Evolutionary conservation across 2,797 vertebrate species (phyloP).

Genomic region (Pangasius mekongensis): DNA sequence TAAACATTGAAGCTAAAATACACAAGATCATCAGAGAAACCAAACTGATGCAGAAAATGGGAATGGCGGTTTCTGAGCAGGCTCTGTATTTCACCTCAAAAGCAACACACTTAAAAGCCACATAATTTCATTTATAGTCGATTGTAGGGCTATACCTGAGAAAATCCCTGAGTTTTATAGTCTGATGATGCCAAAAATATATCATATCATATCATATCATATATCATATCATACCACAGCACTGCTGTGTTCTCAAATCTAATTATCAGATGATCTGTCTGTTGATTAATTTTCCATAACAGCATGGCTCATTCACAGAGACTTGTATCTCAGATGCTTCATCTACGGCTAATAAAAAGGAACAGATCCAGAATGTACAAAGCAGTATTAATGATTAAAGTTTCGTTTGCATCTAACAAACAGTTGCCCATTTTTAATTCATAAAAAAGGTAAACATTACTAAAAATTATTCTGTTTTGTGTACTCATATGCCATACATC

Average conservation of each 20-base stretch:
- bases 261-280: neutral
- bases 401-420: neutral
- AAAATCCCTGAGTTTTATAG: no score
- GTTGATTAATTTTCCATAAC: neutral
- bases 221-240: neutral
- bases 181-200: neutral
- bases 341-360: neutral
- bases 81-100: neutral
- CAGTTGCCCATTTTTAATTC: neutral
- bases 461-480: neutral
- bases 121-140: no score
- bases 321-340: neutral
- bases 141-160: no score
- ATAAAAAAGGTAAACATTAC: neutral
- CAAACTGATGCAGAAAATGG: slow-evolving; percentile 81
- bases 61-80: slow-evolving; percentile 76
- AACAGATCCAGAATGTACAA: neutral
- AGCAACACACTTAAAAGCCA: neutral
- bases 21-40: slow-evolving; percentile 77
- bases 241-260: neutral
- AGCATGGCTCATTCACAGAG: neutral
- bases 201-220: neutral
- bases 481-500: neutral
- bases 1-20: slow-evolving; percentile 83
- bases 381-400: neutral